Base-by-base conservation (phyloP, 2,888 invertebrate species). In the Rhaphigaster nebulosa region DNA sequence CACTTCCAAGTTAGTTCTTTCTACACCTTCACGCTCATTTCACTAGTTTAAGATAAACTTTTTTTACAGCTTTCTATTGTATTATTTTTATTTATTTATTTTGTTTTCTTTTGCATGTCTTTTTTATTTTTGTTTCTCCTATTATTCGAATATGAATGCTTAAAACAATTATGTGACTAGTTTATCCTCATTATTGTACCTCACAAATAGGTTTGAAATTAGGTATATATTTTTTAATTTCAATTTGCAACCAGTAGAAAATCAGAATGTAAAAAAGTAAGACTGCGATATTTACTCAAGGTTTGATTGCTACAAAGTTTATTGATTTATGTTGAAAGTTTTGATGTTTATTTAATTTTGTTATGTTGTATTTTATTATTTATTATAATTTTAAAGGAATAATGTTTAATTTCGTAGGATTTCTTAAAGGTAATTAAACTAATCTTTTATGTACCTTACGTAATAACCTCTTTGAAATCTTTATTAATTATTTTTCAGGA, bases 61-160 rank as follows among this genome's bases (percentile, higher is more conserved):
- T 76, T 76, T 76, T 38, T 65, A 65, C n/a, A 65, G 65, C 65
- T 65, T 65, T 60, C n/a, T n/a, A n/a, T n/a, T n/a, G n/a, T n/a
- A n/a, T n/a, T 5, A 10, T n/a, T 15, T 29, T 38, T 76, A 38
- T 76, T 38, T 65, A 29, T 29, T 18, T 29, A n/a, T 38, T 76
- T 6, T 38, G 20, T 76, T 34, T 76, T 34, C 6, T 38, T 76
- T 34, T 76, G 20, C 38, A 20, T 38, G 70, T 15, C 6, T 38
- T 76, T 70, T 34, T 76, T 4, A 15, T 76, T 76, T 76, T 38
- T 76, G n/a, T 34, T 70, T 70, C 12, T 34, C 70, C 70, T 34
- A 4, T 76, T 38, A 76, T 34, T 76, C 38, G 15, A 65, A 10
- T 65, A 76, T 76, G 5, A 6, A 38, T 65, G 70, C 38, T 76